Base-by-base conservation (phyloP, 1,140 invertebrate genomes). In the Hycleus cichorii region DNA sequence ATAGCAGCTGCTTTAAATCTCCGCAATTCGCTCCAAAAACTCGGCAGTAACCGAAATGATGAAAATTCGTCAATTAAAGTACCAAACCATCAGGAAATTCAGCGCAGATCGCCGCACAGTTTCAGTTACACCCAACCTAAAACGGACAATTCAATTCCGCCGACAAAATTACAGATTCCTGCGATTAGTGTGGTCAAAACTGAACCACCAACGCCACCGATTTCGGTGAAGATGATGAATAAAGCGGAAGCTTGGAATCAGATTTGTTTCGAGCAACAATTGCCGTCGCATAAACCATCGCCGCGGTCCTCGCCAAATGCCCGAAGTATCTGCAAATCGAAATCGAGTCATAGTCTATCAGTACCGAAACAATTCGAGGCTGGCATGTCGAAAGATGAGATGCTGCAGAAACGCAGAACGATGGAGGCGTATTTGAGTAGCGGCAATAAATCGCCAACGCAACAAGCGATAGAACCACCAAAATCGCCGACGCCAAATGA, bases 171-270 rank as follows among this genome's bases (percentile, higher is more conserved):
- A 27, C 72, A 76, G 45, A 72, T 76, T 49, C 71, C 74, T 46
- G 54, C 69, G 18, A 67, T 67, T 42, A 71, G 59, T 8, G 63
- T 69, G n/a, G 58, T 60, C 61, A 69, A 49, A 65, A 72, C 69
- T 64, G 67, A 59, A 69, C 67, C 62, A 72, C 67, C 72, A 63
- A 67, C 60, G 72, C 67, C 73, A 61, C 50, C 69, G 62, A 47
- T 44, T 27, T n/a, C 44, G 12, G 65, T 63, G 9, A 49, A 32
- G 49, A 55, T 60, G 3, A 69, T 90, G n/a, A 85, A 83, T 39
- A 88, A 89, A 69, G 88, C 87, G 2, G 88, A 88, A 71, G 90
- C 88, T 0, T 90, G 89, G 88, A 85, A 89, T 66, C 86, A 89
- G 60, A 76, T 82, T 18, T 66, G 77, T 57, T 60, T 80, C 38